Evolutionary conservation across 2,113 vertebrate genomes (phyloP).

Genomic region (Gymnogyps californianus): DNA sequence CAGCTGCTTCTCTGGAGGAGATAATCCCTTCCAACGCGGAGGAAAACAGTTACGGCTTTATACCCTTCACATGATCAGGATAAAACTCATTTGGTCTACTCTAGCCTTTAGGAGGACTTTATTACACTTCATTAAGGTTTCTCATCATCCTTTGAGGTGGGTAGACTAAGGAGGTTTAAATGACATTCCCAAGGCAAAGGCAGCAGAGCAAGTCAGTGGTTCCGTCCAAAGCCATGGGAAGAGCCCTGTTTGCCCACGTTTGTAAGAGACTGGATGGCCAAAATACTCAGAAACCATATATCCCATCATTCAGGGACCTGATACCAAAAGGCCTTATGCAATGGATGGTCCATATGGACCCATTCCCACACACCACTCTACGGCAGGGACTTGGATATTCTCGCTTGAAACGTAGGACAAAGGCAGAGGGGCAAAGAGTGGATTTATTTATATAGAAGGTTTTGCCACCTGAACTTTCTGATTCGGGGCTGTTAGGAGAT

Average conservation of each 20-base stretch:
- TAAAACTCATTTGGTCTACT: background rate
- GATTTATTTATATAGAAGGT: background rate
- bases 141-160: background rate
- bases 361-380: background rate
- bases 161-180: background rate
- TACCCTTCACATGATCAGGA: rapidly evolving
- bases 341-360: rapidly evolving
- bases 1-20: background rate
- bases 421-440: background rate
- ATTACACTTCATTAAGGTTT: background rate
- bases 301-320: background rate
- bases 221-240: background rate
- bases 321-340: background rate
- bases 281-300: background rate
- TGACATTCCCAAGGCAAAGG: background rate
- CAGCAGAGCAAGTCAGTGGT: background rate
- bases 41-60: background rate
- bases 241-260: rapidly evolving
- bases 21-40: background rate
- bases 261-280: background rate
- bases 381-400: background rate
- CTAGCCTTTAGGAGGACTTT: background rate
- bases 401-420: rapidly evolving
- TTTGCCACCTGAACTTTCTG: background rate
- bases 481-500: background rate